Conservation (phyloP, 1,140 invertebrate species). For the Ostrea denselamellosa region DNA sequence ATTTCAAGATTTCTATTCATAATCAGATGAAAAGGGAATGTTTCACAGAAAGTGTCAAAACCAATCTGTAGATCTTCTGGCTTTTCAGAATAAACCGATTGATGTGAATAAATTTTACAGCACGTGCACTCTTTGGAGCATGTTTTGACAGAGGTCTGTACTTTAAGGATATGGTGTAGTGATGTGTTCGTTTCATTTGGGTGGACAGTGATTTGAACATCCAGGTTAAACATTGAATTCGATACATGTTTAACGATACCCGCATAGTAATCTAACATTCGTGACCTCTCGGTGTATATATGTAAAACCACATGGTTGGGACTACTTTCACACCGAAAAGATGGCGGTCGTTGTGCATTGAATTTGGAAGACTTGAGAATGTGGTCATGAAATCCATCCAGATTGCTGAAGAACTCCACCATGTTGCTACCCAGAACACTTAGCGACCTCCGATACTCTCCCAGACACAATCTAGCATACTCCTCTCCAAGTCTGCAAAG, state of each 20-base stretch:
- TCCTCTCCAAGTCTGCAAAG: slow-evolving; percentile 63
- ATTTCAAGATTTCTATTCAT: slow-evolving; percentile 92
- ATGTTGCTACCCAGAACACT: slow-evolving; percentile 74
- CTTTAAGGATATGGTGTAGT: slow-evolving; percentile 69
- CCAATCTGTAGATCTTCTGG: slow-evolving; percentile 70
- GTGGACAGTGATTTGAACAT: slow-evolving; percentile 61
- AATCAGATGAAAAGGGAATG: slow-evolving; percentile 97
- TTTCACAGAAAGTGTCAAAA: slow-evolving; percentile 89
- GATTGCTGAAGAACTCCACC: slow-evolving; percentile 75
- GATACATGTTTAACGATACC: slow-evolving; percentile 85
- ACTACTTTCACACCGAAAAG: slow-evolving; percentile 81
- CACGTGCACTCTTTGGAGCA: slow-evolving; percentile 41
- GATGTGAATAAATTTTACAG: slow-evolving; percentile 56
- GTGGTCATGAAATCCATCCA: slow-evolving; percentile 77
- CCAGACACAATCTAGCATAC: slow-evolving; percentile 70
- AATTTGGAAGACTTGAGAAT: slow-evolving; percentile 70
- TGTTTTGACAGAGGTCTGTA: slow-evolving; percentile 58
- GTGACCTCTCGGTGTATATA: slow-evolving; percentile 76
- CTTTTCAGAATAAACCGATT: slow-evolving; percentile 57
- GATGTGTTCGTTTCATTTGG: slow-evolving; percentile 59
- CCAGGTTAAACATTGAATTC: slow-evolving; percentile 78
- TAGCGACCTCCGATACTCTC: slow-evolving; percentile 74
- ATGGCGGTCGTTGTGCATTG: slow-evolving; percentile 72
- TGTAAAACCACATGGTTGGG: slow-evolving; percentile 74
- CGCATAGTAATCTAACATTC: slow-evolving; percentile 73